Base-by-base conservation (phyloP, 2,113 vertebrate genomes). In the Amphilophus citrinellus region DNA sequence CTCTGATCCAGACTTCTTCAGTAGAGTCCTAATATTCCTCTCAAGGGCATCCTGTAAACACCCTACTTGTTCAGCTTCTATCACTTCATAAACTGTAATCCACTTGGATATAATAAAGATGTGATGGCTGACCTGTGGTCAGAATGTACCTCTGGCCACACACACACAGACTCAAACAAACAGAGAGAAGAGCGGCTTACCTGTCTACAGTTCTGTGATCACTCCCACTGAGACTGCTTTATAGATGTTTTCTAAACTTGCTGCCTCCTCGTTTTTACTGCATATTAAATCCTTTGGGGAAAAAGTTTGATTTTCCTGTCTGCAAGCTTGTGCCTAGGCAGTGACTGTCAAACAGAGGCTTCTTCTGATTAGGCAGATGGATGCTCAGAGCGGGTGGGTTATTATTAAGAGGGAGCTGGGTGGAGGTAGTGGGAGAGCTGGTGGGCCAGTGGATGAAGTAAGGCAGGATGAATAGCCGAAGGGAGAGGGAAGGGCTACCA, bases 361-460 rank as follows among this genome's bases (percentile, higher is more conserved):
- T 86, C 87, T 76, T 82, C 65, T 85, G 22, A 86, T 91, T 65
- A 91, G 87, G 75, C 83, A 83, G 65, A 87, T 85, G 42, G 90
- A 91, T 92, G 83, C 88, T 88, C 84, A 77, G 50, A 86, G 84
- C 11, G 18, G 79, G 75, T 76, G 88, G 85, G 87, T 86, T 93
- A 86, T 92, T 93, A 93, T 91, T 91, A 83, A 91, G 79, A 83
- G 78, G 57, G 56, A 47, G 77, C 22, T 10, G 20, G 80, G 65
- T 57, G 83, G 56, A n/a, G 79, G 39, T 57, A n/a, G 61, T 17
- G 62, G 62, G 35, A 32, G 35, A 47, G 47, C 35, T 76, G 75
- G 80, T 65, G 22, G 81, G 82, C 76, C 22, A n/a, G 56, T 68
- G 84, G 59, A 78, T 86, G 88, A 90, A 59, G 85, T 88, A 87